Percentiles rank a stretch among this genome's conserved stretches.
These are phyloP conservation scores for Phylloscopus collybita DNA, from an alignment of 2,797 vertebrate species.

Conservation along the genomic window DNA sequence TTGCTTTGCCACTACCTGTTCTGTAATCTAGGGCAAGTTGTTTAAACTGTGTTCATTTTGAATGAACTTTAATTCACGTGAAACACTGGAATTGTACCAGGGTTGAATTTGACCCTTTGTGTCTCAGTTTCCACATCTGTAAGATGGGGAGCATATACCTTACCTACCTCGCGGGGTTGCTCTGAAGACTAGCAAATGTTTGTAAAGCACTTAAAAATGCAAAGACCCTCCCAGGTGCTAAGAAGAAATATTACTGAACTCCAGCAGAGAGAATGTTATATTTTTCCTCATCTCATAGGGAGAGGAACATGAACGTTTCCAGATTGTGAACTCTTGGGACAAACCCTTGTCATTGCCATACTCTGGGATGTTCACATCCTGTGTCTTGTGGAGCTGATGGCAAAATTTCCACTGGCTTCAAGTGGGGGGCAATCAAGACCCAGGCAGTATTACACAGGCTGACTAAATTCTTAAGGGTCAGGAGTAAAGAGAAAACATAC, in stretches of 20 bases:
- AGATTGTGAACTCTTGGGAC: background rate
- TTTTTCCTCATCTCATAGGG: conserved; percentile 10
- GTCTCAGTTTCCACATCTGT: conserved; percentile 58
- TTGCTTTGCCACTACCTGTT: conserved; percentile 40
- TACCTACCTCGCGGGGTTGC: conserved; percentile 64
- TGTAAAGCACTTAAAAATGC: conserved; percentile 70
- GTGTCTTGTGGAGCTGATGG: background rate
- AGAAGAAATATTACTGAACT: conserved; percentile 45
- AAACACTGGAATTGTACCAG: conserved; percentile 62
- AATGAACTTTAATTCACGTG: conserved; percentile 39
- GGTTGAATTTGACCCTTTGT: conserved; percentile 45
- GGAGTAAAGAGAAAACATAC: background rate
- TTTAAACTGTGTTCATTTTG: conserved; percentile 34
- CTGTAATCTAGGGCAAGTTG: conserved; percentile 36
- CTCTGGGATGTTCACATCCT: background rate
- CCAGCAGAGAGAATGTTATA: background rate
- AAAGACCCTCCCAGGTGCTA: conserved; percentile 68
- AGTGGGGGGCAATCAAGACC: background rate
- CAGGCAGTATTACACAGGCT: conserved; percentile 12
- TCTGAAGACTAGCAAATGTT: conserved; percentile 59
- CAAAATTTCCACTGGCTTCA: background rate
- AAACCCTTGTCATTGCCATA: background rate
- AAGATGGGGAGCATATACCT: conserved; percentile 55
- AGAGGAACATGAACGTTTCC: background rate
- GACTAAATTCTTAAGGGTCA: conserved; percentile 17